These are phyloP conservation scores for Simalia tracyae DNA, from an alignment of 2,797 vertebrate species.

Conservation along the genomic window DNA sequence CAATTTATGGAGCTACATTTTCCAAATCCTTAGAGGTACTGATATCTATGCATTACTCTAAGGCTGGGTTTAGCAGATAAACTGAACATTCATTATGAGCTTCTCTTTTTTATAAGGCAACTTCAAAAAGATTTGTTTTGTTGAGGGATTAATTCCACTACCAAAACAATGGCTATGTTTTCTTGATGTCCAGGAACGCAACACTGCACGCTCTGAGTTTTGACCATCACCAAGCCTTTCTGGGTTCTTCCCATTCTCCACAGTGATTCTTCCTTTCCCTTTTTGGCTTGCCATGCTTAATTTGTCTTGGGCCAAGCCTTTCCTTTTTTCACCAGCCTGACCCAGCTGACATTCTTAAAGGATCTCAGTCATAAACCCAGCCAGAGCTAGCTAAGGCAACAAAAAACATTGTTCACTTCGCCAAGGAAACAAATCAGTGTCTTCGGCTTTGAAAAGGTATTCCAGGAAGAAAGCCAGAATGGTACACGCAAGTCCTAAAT, in stretches of 20 bases:
- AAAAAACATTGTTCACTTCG: constrained; percentile 76
- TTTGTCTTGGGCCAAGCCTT: constrained; percentile 49
- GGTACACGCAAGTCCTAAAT: constrained; percentile 61
- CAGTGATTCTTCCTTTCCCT: constrained; percentile 32
- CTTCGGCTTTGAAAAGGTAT: constrained; percentile 58
- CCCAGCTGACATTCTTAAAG: constrained; percentile 65
- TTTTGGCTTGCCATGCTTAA: constrained; percentile 35
- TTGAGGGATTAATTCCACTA: constrained; percentile 45
- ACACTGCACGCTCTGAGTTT: constrained; percentile 58
- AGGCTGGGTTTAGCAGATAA: constrained; percentile 70
- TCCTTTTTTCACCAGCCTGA: constrained; percentile 60
- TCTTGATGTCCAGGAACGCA: constrained; percentile 54
- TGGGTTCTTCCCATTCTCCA: constrained; percentile 52
- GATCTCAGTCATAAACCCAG: constrained; percentile 76
- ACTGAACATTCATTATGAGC: constrained; percentile 75
- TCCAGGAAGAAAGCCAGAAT: constrained; percentile 63
- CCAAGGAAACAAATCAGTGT: constrained; percentile 74
- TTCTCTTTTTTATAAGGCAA: constrained; percentile 78
- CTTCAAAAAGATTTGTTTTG: constrained; percentile 71
- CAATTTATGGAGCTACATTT: constrained; percentile 59
- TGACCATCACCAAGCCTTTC: constrained; percentile 45
- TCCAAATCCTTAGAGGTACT: constrained; percentile 61
- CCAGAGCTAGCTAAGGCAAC: constrained; percentile 82
- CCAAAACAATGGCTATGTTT: constrained; percentile 69
- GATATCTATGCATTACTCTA: constrained; percentile 69